Evolutionary conservation across 30 jellyfish, hydroid and myxozoan genomes (phyloP), one percentile per base, ranked within the genome.

Genomic region (Hydractinia symbiolongicarpus): DNA sequence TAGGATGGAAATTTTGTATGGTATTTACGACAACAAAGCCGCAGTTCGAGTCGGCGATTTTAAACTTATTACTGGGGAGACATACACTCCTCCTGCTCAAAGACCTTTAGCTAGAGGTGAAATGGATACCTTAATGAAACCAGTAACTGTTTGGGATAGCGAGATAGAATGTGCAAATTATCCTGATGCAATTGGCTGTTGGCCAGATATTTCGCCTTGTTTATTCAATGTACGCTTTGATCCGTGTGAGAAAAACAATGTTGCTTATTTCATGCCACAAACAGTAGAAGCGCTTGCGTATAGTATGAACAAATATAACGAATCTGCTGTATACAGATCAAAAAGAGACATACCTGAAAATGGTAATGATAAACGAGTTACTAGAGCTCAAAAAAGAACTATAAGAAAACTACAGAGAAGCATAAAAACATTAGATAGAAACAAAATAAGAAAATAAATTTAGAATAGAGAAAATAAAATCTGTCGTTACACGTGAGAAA

Each of bases 131-230:
- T 51, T 73, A 21, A 81, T 81, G 55, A 77, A 92, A 5, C 96
- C 98, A 7, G 68, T 82, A 3, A 83, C 91, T 21, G 82, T 92
- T 9, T 92, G 98, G 98, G 95, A 87, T 53, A 95, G 96, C 21
- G 94, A 92, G 88, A 67, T 92, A 53, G 86, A 83, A 49, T 92
- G 98, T 70, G 14, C 61, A 5, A 84, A 78, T 19, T 82, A 84
- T 44, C 95, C 89, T 51, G 96, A 70, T 16, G 90, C 98, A 13
- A 85, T 85, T 53, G 98, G 98, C 10, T 94, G 99, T 76, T 86
- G 97, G 97, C 99, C 99, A 11, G 95, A 89, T 20, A 55, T 71
- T 66, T 86, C 69, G 68, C 99, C 99, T 49, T 94, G 99, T 71
- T 86, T 94, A 73, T 94, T 89, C 66, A 94, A 94, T 66, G 96